Evolutionary conservation across 1,140 invertebrate species (phyloP).

Genomic region (Galendromus occidentalis): DNA sequence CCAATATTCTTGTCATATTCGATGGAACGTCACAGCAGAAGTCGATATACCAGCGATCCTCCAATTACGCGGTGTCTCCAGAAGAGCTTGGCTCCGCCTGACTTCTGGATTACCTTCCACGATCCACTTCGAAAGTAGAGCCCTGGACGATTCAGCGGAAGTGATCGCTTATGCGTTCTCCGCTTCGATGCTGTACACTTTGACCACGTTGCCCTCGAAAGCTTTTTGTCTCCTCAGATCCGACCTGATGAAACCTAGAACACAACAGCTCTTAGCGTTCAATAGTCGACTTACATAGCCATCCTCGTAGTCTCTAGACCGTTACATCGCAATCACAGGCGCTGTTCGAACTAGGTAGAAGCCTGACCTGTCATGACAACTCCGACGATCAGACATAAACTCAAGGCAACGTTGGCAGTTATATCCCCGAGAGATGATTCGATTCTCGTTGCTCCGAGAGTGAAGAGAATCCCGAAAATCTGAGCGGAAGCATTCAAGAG

Average conservation of each 20-base stretch:
- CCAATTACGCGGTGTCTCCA: no score
- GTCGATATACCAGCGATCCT: no score
- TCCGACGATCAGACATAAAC: conserved; percentile 15
- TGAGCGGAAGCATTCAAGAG: conserved; percentile 29
- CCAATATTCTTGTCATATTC: no score
- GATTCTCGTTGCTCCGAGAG: conserved; percentile 16
- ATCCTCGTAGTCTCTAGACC: background rate
- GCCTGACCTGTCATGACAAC: conserved; percentile 15
- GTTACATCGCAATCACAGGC: background rate
- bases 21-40: no score
- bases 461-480: conserved; percentile 20
- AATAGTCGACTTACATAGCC: background rate
- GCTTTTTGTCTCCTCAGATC: background rate
- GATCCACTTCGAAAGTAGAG: no score
- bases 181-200: background rate
- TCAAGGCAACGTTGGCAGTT: conserved; percentile 16
- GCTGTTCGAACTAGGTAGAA: background rate
- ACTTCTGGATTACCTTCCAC: no score
- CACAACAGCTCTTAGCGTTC: no score
- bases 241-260: background rate
- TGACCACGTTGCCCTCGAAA: background rate
- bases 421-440: conserved; percentile 15
- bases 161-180: background rate
- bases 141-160: no score
- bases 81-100: no score